Evolutionary conservation across 1,140 invertebrate genomes (phyloP), one percentile per base, ranked within the genome.

Genomic region (Lasaia peninsularis): DNA sequence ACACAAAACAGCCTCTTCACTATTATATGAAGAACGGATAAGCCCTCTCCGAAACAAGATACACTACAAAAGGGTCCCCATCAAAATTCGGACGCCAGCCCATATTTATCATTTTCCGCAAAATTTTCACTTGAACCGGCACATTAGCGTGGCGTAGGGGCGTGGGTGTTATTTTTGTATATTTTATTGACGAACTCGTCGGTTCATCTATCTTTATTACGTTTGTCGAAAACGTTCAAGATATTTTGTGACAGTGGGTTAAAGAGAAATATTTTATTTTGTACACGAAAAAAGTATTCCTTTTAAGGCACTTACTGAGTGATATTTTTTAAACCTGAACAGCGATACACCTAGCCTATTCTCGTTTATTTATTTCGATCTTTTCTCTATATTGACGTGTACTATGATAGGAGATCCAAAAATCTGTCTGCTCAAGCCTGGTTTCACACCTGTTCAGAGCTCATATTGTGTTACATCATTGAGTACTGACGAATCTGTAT

Each of bases 31-130:
- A 55, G 65, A 67, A 62, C 66, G 80, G 80, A 79, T 81, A 80
- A 78, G 69, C 69, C 69, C 73, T 80, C 79, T 86, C 79, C 74
- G 83, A 80, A 86, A 86, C 83, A 80, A 83, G 81, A 86, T 79
- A 84, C 74, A 63, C 69, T 75, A 81, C 70, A 81, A 79, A 81
- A 77, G 71, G 78, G 69, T 62, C 63, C 62, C 76, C 80, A 85
- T 85, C 83, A 83, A 82, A 78, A 86, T 85, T 82, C 80, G 71
- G 75, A 57, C 58, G 60, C 67, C 63, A 67, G 14, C 60, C 68
- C 64, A 73, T 80, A 81, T 85, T 86, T 83, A 83, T 85, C 81
- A 87, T 83, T 81, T 80, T 75, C 72, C 67, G 69, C 73, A 66
- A 73, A 75, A 86, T 83, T 81, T 83, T 79, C 80, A 83, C 75